Base-by-base conservation (phyloP, 2,797 vertebrate genomes). In the Syngnathus rostellatus region DNA sequence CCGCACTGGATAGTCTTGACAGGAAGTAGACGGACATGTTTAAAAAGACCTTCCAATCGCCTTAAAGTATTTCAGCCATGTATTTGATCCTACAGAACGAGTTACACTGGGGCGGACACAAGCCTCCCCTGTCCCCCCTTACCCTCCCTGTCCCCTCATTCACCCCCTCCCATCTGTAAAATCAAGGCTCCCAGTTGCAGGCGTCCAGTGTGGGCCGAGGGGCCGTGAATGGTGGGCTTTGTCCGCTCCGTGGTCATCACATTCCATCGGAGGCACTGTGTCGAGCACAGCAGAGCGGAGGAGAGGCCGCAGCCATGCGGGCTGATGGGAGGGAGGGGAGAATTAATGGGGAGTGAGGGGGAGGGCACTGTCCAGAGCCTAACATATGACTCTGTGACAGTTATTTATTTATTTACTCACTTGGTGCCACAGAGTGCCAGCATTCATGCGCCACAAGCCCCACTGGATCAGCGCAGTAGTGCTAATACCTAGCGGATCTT, bases 261-360 rank as follows among this genome's bases (percentile, higher is more conserved):
- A 93, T 93, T 92, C 90, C 90, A 84, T 76, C 81, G 80, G 88
- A 92, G 91, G 86, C 91, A 90, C 87, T 78, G 65, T 78, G 86
- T 70, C 76, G 83, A 77, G 79, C 31, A 78, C 84, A 88, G 82
- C 81, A 75, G 79, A 88, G 87, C 78, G 80, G 86, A 84, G 83
- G 83, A 86, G 83, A 85, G 85, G 82, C 69, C 76, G 72, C 78
- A 68, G 61, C 57, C 68, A n/a, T 73, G 10, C 54, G 74, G 68
- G 76, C 60, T 64, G 51, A 39, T 55, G 64, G 48, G 53, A 65
- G 74, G 58, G 58, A 10, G 51, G 21, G 31, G 31, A 31, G 31
- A 1, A 17, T 19, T 19, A 19, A 7, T 7, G 50, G 50, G 7
- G 50, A 8, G 17, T 7, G 48, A 7, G 17, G 19, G 17, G 16